Base-by-base conservation (phyloP, 2,113 vertebrate genomes). In the Caranx ignobilis region DNA sequence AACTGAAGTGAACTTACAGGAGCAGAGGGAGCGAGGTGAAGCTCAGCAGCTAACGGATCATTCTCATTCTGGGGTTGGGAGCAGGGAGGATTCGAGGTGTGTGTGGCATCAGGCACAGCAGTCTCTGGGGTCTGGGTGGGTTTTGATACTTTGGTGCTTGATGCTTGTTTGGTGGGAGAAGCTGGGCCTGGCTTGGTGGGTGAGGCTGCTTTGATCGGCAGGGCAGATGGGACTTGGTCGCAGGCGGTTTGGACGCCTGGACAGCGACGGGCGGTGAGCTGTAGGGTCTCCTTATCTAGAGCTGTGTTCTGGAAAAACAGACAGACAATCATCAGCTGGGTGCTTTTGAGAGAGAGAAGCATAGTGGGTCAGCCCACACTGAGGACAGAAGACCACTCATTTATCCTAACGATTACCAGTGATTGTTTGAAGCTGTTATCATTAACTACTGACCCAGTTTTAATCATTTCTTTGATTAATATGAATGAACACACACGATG, bases 221-320 rank as follows among this genome's bases (percentile, higher is more conserved):
- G 82, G 81, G 89, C 79, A 68, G 87, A 79, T 74, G 90, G 91
- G 76, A 82, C 73, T 65, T 57, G 79, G 43, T 78, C 93, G 83
- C 92, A 90, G 78, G 82, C 34, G 32, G 83, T 74, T 66, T 70
- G 78, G 83, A 89, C 79, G 60, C 92, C 93, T 21, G 90, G 95
- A 72, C 87, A 75, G 60, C 74, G 94, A 75, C 92, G 96, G 88
- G 37, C 16, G 87, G 91, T 73, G 91, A 96, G 90, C 89, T 96
- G 95, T 75, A 98, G 95, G 88, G 88, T 95, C 93, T 96, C 95
- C 93, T 99, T 99, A 98, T 99, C 98, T 91, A 99, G 96, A 94
- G 97, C 97, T 89, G 98, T 99, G 94, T 96, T 98, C 98, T 99
- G 94, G n/a, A 2, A 71, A 73, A 88, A 82, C 57, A 83, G 1